These are phyloP conservation scores for Drosophila stalkeri DNA, from an alignment of 2,888 invertebrate species.

Conservation along the genomic window DNA sequence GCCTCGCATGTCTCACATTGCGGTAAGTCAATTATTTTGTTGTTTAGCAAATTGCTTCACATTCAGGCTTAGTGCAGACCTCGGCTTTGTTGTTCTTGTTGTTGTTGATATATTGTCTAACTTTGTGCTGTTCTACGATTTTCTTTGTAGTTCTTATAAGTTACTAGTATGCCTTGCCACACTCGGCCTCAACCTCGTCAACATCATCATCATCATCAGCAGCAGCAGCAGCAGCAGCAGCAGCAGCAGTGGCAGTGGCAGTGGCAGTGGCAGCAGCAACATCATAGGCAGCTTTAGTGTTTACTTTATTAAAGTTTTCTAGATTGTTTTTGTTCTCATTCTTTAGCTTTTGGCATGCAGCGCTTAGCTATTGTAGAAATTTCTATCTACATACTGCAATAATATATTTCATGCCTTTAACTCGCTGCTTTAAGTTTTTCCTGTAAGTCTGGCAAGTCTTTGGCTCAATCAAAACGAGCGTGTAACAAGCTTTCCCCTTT, in stretches of 20 bases:
- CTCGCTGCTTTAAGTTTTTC: neutral
- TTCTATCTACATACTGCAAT: neutral
- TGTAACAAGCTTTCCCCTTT: slow-evolving; percentile 24
- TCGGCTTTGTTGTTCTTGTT: neutral
- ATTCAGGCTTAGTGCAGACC: slow-evolving; percentile 61
- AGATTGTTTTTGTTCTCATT: slow-evolving; percentile 4
- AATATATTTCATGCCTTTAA: neutral
- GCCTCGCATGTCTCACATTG: slow-evolving; percentile 49
- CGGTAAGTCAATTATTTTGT: slow-evolving; percentile 78
- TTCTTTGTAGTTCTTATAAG: slow-evolving; percentile 14
- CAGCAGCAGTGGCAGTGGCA: too few relatives aligned
- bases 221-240: neutral
- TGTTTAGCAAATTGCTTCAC: slow-evolving; percentile 76
- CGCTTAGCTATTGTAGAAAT: neutral
- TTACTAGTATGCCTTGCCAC: slow-evolving; percentile 18
- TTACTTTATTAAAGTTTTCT: slow-evolving; percentile 37
- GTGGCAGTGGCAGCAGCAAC: neutral
- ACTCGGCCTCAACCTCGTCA: slow-evolving; percentile 18
- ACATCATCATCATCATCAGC: neutral
- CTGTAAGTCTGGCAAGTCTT: slow-evolving; percentile 19
- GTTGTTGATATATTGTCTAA: slow-evolving; percentile 32
- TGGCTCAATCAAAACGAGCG: slow-evolving; percentile 31
- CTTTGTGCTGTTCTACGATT: slow-evolving; percentile 30
- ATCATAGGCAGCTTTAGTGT: slow-evolving; percentile 9
- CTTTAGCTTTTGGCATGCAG: slow-evolving; percentile 36